Percentiles rank a stretch among this genome's conserved stretches.
These are phyloP conservation scores for Ganaspis sp. DNA, from an alignment of 1,140 invertebrate species.

Conservation along the genomic window DNA sequence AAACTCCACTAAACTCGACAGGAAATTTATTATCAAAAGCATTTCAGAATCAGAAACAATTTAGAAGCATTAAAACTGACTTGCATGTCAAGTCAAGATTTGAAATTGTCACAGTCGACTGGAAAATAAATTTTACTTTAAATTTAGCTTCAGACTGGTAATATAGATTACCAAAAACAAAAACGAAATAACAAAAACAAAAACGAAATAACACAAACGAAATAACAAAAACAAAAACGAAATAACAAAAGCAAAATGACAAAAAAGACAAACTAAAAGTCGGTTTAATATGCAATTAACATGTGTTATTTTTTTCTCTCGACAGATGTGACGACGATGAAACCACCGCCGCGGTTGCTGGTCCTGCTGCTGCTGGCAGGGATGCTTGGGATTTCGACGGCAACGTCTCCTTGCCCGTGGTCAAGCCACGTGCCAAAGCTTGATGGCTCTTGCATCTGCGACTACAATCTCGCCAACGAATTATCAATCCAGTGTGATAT, in stretches of 20 bases:
- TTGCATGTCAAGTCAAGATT: too few species aligned
- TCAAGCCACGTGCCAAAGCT: slow-evolving; percentile 76
- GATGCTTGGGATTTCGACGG: slow-evolving; percentile 46
- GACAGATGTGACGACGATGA: slow-evolving; percentile 12
- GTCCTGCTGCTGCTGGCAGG: slow-evolving; percentile 54
- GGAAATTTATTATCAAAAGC: too few species aligned
- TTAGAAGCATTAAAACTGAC: too few species aligned
- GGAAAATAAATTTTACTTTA: too few species aligned
- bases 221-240: neutral
- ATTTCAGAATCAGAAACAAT: too few species aligned
- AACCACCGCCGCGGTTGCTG: slow-evolving; percentile 37
- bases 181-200: too few species aligned
- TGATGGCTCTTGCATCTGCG: slow-evolving; percentile 91
- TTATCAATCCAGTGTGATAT: slow-evolving; percentile 93
- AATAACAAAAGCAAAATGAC: neutral
- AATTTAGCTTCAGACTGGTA: too few species aligned
- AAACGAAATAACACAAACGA: too few species aligned
- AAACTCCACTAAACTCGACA: neutral
- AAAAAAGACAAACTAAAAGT: neutral
- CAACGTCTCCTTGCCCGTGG: slow-evolving; percentile 89
- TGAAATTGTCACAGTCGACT: too few species aligned
- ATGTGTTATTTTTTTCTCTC: neutral
- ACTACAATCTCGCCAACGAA: slow-evolving; percentile 87
- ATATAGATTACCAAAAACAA: too few species aligned
- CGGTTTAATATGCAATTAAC: neutral